Percentiles rank a stretch among this genome's conserved stretches.
Evolutionary conservation across 2,888 invertebrate species (phyloP).

Genomic region (Drosophila longiperda): DNA sequence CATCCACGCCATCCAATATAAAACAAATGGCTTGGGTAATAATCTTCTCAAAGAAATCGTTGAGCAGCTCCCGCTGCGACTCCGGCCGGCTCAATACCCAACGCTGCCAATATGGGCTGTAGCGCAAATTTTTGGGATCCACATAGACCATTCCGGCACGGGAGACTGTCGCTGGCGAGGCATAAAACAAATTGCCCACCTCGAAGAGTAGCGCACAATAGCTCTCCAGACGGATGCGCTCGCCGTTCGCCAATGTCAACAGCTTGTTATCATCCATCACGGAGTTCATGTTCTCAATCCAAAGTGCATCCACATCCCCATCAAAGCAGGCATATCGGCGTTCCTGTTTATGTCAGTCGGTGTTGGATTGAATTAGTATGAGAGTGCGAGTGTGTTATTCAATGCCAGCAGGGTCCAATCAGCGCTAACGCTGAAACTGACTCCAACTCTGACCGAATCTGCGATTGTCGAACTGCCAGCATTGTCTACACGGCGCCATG

Average conservation of each 20-base stretch:
- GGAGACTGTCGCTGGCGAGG: constrained; percentile 96
- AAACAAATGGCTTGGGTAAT: constrained; percentile 90
- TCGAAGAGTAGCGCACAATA: constrained; percentile 95
- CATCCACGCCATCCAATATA: constrained; percentile 90
- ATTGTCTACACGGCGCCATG: not conserved
- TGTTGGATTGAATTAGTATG: constrained; percentile 75
- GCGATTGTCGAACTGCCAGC: not conserved
- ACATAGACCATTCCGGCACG: constrained; percentile 97
- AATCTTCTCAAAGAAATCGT: constrained; percentile 90
- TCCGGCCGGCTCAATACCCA: constrained; percentile 89
- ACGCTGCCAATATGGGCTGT: constrained; percentile 93
- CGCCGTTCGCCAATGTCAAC: constrained; percentile 95
- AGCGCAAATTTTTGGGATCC: constrained; percentile 95
- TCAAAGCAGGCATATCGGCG: constrained; percentile 95
- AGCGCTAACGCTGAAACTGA: constrained; percentile 2
- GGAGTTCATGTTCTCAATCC: constrained; percentile 99
- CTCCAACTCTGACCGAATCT: constrained; percentile 1
- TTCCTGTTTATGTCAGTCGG: constrained; percentile 86
- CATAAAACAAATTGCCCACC: constrained; percentile 94
- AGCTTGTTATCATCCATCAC: constrained; percentile 98
- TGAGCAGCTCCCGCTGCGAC: constrained; percentile 85
- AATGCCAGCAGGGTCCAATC: constrained; percentile 43
- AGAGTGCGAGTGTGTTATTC: constrained; percentile 79
- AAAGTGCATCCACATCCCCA: constrained; percentile 96
- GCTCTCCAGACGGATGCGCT: constrained; percentile 92